Base-by-base conservation (phyloP, 2,113 vertebrate species). In the Oceanites oceanicus region DNA sequence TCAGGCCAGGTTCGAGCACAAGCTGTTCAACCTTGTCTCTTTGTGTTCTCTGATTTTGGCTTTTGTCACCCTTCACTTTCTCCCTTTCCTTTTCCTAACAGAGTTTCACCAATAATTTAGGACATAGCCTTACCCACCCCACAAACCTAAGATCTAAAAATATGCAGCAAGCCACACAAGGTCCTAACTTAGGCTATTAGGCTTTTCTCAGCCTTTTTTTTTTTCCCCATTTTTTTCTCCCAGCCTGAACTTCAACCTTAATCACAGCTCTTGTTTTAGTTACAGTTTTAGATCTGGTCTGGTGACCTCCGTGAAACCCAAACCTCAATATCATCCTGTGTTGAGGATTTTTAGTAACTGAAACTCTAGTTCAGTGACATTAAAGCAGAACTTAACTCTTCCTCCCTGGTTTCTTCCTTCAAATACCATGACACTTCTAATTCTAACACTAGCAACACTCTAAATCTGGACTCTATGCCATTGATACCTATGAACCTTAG, bases 221-320 rank as follows among this genome's bases (percentile, higher is more conserved):
- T 18, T 17, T 13, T 13, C 7, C 7, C 2, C 52, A 12, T 66
- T 79, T 78, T 83, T 83, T 72, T 5, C 23, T 84, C 29, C 32
- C 21, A 75, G 23, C 8, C 26, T 74, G 56, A 94, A 96, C 36
- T 78, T 86, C n/a, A 91, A 4, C 26, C 26, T 67, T 94, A 96
- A 96, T 95, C 66, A 96, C 23, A 89, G 21, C 16, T 53, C 80
- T 72, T 72, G 36, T 52, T 91, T 91, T 92, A 95, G 92, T 15
- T 75, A 67, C 80, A 94, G 11, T 40, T 84, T 71, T 82, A 79
- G 49, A 49, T 86, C 70, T 88, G 71, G 30, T 92, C 38, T 92
- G 66, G 52, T 65, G 53, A 88, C 65, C 71, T 94, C 75, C 81
- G 29, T 74, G 65, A 91, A 94, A 96, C 11, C 13, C 32, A 91